Base-by-base conservation (phyloP, 2,888 invertebrate genomes). In the Tubulanus polymorphus region DNA sequence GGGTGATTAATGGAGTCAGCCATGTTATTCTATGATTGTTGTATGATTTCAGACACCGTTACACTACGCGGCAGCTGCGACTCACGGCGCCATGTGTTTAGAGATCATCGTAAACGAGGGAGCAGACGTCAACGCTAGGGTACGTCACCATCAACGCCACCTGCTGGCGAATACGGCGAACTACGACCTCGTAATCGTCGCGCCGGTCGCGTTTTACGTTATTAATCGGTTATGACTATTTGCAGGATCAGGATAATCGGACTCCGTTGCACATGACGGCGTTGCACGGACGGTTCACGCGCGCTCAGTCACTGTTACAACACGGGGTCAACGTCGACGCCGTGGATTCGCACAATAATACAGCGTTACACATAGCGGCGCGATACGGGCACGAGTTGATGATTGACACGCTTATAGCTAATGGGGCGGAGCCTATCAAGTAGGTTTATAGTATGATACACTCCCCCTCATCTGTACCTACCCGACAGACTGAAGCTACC, bases 241-340 rank as follows among this genome's bases (percentile, higher is more conserved):
- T 73, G 53, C 68, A 75, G 74, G 73, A 73, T 62, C 74, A 80
- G 51, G 85, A 85, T 68, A 85, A 85, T 1, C 76, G 84, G 50
- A 85, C 85, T 2, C 83, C 86, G 1, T 78, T 86, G 37, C 86
- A 86, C 66, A 84, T 86, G 84, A 85, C 85, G n/a, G 85, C 86
- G 6, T 82, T 85, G 63, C 84, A 85, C 73, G 86, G 86, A 25
- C 78, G 85, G 64, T 85, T 85, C 68, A 84, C 84, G 1, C 77
- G 85, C 51, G 85, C 86, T 46, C 84, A 85, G 74, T 83, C 81
- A 46, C 76, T 86, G 49, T 82, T 86, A 23, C 84, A 85, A 71
- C 82, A 83, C 67, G 85, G 83, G 60, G 83, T 83, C 35, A 70
- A 76, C 32, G 81, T 85, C 29, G 84, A 86, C 69, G 79, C 80